Evolutionary conservation across 2,888 invertebrate genomes (phyloP).

Genomic region (Lagria hirta): DNA sequence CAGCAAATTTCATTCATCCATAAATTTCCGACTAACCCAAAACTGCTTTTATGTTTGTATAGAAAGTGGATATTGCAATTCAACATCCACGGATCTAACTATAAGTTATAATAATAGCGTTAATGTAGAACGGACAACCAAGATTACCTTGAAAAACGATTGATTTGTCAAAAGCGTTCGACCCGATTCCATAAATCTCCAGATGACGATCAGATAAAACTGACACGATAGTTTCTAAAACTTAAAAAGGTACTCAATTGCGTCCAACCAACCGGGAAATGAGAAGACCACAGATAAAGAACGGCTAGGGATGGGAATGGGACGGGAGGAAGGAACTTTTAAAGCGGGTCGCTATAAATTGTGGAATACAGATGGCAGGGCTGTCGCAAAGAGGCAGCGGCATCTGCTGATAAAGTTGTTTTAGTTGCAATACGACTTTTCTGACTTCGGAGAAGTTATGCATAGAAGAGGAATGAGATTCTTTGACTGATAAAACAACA

Average conservation of each 20-base stretch:
- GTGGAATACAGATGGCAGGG: constrained; percentile 51
- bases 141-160: constrained; percentile 4
- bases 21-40: constrained; percentile 44
- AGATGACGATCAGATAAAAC: constrained; percentile 51
- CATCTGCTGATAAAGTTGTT: constrained; percentile 53
- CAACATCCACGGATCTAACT: constrained; percentile 25
- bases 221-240: constrained; percentile 55
- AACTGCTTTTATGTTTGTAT: constrained; percentile 45
- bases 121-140: no score
- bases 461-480: no score
- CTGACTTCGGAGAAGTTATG: constrained; percentile 36
- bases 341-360: constrained; percentile 52
- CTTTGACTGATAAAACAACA: no score
- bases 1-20: constrained; percentile 49
- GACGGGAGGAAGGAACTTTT: constrained; percentile 50
- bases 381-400: constrained; percentile 50
- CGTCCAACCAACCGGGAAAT: constrained; percentile 55
- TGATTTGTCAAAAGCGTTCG: constrained; percentile 27
- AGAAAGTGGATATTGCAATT: constrained; percentile 43
- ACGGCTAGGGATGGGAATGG: constrained; percentile 35
- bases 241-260: constrained; percentile 54
- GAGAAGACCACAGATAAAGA: constrained; percentile 51
- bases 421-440: constrained; percentile 49
- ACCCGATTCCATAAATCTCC: constrained; percentile 49
- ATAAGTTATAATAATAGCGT: not conserved